Evolutionary conservation across 2,888 invertebrate species (phyloP).

Genomic region (Euplagia quadripunctaria): DNA sequence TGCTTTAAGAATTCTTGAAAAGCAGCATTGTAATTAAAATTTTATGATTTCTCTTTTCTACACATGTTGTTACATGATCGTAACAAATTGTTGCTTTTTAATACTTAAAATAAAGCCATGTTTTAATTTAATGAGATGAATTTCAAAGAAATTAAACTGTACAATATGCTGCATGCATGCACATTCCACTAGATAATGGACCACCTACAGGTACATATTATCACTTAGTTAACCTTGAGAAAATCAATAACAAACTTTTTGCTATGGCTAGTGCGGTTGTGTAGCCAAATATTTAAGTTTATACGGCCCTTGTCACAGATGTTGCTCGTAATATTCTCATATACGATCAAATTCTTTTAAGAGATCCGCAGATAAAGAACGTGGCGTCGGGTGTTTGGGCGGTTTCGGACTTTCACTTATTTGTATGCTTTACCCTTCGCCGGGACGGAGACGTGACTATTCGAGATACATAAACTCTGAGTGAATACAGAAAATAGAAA

Average conservation of each 20-base stretch:
- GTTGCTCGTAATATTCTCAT: conserved; percentile 85
- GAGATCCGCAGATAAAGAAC: conserved; percentile 86
- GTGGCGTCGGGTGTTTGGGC: conserved; percentile 82
- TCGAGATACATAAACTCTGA: conserved; percentile 87
- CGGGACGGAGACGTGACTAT: conserved; percentile 85
- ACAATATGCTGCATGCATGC: too few relatives aligned
- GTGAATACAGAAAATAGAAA: conserved; percentile 88
- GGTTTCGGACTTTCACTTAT: conserved; percentile 86
- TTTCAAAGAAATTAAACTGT: too few relatives aligned
- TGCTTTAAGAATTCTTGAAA: background rate
- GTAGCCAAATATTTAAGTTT: conserved; percentile 78
- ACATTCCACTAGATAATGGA: background rate
- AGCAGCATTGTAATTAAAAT: background rate
- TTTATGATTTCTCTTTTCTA: background rate
- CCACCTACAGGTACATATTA: background rate
- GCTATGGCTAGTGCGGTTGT: conserved; percentile 54
- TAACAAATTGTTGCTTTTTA: background rate
- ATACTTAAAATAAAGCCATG: too few relatives aligned
- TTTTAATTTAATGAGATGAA: too few relatives aligned
- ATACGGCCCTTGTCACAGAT: conserved; percentile 86
- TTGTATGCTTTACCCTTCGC: conserved; percentile 86
- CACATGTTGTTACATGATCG: background rate
- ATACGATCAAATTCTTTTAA: conserved; percentile 87
- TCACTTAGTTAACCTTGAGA: background rate
- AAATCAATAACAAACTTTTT: conserved; percentile 51